Evolutionary conservation across 2,113 vertebrate genomes (phyloP).

Genomic region (Melanerpes aurifrons): DNA sequence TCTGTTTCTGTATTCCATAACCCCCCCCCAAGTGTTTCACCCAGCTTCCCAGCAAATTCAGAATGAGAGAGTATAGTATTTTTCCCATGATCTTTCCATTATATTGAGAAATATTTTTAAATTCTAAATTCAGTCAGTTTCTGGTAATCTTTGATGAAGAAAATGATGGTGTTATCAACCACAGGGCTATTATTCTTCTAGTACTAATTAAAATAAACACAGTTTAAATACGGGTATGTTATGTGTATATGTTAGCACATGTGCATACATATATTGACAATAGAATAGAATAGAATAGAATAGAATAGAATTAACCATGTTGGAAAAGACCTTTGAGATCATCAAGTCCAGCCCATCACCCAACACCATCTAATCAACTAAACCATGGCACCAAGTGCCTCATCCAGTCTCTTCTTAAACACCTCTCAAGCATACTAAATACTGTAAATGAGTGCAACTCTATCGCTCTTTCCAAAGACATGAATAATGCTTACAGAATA

Average conservation of each 20-base stretch:
- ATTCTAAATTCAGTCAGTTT: background rate
- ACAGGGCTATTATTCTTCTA: background rate
- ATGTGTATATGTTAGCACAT: background rate
- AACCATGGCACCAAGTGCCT: no score
- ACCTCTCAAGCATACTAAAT: background rate
- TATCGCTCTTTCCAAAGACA: background rate
- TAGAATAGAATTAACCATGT: no score
- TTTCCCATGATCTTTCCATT: background rate
- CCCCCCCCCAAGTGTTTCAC: background rate
- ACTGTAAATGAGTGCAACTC: background rate
- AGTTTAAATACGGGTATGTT: background rate
- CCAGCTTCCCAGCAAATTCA: background rate
- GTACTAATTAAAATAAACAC: background rate
- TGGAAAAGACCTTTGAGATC: no score
- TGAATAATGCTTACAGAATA: slow-evolving; percentile 13
- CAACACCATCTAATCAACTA: no score
- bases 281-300: no score
- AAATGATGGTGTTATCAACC: background rate
- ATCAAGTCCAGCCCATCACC: no score
- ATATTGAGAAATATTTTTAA: background rate
- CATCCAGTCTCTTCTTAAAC: no score
- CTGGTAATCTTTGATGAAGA: background rate
- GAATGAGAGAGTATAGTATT: background rate
- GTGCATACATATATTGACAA: background rate
- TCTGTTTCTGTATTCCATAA: background rate